Evolutionary conservation across 2,797 vertebrate genomes (phyloP).

Genomic region (Coregonus suidteri): DNA sequence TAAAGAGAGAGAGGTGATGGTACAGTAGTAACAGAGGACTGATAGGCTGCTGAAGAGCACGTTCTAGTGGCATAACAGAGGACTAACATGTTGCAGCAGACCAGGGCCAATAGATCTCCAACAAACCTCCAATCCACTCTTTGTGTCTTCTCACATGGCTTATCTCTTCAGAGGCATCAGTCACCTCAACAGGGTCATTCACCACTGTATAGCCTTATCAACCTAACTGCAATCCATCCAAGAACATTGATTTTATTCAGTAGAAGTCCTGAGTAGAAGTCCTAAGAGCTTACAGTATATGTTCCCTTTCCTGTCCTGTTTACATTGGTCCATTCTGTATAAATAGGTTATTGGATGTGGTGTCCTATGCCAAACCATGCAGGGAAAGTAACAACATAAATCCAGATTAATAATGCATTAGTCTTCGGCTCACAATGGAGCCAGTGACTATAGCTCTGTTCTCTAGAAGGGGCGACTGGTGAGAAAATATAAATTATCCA

Average conservation of each 20-base stretch:
- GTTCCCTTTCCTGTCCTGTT: neutral
- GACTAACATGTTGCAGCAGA: constrained; percentile 53
- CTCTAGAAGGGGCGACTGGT: constrained; percentile 21
- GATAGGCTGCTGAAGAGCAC: constrained; percentile 86
- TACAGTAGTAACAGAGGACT: constrained; percentile 17
- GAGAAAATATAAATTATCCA: constrained; percentile 42
- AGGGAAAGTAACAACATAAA: constrained; percentile 9
- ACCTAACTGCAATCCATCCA: neutral
- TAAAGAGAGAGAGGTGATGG: constrained; percentile 8
- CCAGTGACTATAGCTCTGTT: neutral
- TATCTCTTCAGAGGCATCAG: neutral
- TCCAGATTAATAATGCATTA: constrained; percentile 33
- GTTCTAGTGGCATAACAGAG: constrained; percentile 78
- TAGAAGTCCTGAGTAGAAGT: neutral
- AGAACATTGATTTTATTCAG: neutral
- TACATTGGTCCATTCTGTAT: neutral
- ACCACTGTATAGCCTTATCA: neutral
- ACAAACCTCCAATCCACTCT: neutral
- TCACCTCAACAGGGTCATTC: neutral
- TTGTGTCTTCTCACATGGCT: neutral
- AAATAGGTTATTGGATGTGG: neutral
- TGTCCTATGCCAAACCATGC: neutral
- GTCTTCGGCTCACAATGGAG: constrained; percentile 16
- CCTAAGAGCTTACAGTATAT: neutral
- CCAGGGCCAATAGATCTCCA: constrained; percentile 14